A percentile compares a stretch with the other conserved stretches of the same genome.
phyloP scores from a whole-genome alignment of 1,140 invertebrate genomes.

The Papilio glaucus region DNA sequence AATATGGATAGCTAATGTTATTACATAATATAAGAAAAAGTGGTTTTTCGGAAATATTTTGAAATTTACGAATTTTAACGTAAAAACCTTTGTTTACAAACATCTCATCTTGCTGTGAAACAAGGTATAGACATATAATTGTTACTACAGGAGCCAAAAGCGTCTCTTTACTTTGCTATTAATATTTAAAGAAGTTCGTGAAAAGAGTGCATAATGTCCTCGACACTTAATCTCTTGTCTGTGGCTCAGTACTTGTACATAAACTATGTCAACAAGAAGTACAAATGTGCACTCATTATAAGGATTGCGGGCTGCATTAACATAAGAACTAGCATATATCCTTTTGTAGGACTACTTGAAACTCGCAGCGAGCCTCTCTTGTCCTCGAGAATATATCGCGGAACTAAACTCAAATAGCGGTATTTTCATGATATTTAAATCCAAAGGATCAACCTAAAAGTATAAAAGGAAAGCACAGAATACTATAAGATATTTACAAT shows the following conservation, averaged over 20 bases:
- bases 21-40: too few relatives aligned
- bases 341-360: neutral
- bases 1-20: neutral
- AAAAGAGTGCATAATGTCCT: neutral
- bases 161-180: neutral
- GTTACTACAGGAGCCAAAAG: neutral
- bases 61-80: too few relatives aligned
- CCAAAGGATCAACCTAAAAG: too few relatives aligned
- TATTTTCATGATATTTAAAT: neutral
- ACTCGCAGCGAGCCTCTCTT: neutral
- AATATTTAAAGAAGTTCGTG: conserved; percentile 2
- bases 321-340: neutral
- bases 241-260: conserved; percentile 7
- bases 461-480: too few relatives aligned
- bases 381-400: neutral
- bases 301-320: conserved; percentile 18
- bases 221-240: neutral
- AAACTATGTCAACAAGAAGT: conserved; percentile 17
- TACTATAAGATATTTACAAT: too few relatives aligned
- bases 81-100: too few relatives aligned
- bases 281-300: conserved; percentile 17
- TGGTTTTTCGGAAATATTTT: too few relatives aligned
- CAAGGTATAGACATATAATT: too few relatives aligned
- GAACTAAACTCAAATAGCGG: neutral
- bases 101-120: too few relatives aligned